These are phyloP conservation scores for Orycteropus afer DNA, from an alignment of 2,113 vertebrate genomes.

Conservation along the genomic window DNA sequence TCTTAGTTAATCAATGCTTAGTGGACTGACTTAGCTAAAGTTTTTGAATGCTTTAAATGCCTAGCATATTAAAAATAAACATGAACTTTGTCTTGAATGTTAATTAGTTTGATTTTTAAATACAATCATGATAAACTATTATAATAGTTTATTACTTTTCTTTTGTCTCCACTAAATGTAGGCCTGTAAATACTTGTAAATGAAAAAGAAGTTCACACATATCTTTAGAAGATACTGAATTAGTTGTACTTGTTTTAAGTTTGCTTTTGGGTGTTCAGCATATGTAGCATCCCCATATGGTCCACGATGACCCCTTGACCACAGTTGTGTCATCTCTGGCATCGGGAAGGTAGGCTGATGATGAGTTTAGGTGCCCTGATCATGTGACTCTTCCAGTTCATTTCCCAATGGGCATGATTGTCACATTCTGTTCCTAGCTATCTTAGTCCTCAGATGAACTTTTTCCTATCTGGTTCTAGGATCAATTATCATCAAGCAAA, in stretches of 20 bases:
- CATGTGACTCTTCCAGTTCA: neutral
- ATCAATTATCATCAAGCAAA: neutral
- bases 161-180: slow-evolving; percentile 49
- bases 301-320: neutral
- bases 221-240: slow-evolving; percentile 13
- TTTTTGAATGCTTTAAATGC: slow-evolving; percentile 23
- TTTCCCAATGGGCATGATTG: neutral
- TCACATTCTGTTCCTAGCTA: neutral
- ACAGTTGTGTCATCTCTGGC: neutral
- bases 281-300: too few relatives aligned
- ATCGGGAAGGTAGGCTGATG: neutral
- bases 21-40: neutral
- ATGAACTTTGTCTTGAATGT: slow-evolving; percentile 65
- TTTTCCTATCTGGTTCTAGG: neutral
- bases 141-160: slow-evolving; percentile 2
- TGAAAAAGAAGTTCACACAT: neutral
- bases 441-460: neutral
- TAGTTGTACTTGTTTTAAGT: neutral
- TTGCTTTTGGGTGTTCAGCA: neutral
- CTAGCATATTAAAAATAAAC: slow-evolving; percentile 74
- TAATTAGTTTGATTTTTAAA: slow-evolving; percentile 50
- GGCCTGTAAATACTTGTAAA: slow-evolving; percentile 22
- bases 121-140: slow-evolving; percentile 52
- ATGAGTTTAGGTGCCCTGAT: neutral
- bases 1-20: neutral